Percentiles rank a stretch among this genome's conserved stretches.
phyloP scores from a whole-genome alignment of 2,797 vertebrate species.

The Myiotriccus ornatus region DNA sequence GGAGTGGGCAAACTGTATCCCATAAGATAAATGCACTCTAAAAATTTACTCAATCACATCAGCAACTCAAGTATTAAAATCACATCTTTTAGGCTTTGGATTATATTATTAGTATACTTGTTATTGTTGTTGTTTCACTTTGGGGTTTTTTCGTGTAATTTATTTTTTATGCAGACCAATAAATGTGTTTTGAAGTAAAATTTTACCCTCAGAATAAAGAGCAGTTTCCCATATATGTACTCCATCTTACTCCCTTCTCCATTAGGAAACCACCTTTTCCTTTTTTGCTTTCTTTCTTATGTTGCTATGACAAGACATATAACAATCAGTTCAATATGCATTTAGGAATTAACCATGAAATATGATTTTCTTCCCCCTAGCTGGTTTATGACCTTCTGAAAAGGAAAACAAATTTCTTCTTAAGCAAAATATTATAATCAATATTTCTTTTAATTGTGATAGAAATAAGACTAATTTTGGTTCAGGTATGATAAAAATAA shows the following conservation, averaged over 20 bases:
- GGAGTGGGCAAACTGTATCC: not conserved
- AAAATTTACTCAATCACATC: not conserved
- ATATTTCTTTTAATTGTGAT: not conserved
- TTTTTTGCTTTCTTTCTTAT: not conserved
- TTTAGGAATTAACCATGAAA: not conserved
- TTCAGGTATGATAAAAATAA: not conserved
- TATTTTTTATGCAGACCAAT: not conserved
- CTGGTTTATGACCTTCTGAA: not conserved
- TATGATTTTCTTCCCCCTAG: not conserved
- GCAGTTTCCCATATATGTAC: not conserved
- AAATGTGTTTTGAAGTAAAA: not conserved
- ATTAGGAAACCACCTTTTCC: rapidly evolving
- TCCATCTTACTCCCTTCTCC: not conserved
- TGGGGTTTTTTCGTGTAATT: rapidly evolving
- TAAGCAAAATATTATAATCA: not conserved
- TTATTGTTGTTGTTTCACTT: not conserved
- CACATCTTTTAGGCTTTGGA: not conserved
- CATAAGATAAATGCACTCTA: not conserved
- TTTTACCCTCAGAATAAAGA: not conserved
- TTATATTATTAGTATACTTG: not conserved
- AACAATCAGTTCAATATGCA: not conserved
- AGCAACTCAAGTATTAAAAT: not conserved
- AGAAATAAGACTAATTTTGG: not conserved
- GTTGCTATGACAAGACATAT: not conserved
- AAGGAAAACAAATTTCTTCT: not conserved